Evolutionary conservation across 2,113 vertebrate species (phyloP).

Genomic region (Diadophis punctatus): DNA sequence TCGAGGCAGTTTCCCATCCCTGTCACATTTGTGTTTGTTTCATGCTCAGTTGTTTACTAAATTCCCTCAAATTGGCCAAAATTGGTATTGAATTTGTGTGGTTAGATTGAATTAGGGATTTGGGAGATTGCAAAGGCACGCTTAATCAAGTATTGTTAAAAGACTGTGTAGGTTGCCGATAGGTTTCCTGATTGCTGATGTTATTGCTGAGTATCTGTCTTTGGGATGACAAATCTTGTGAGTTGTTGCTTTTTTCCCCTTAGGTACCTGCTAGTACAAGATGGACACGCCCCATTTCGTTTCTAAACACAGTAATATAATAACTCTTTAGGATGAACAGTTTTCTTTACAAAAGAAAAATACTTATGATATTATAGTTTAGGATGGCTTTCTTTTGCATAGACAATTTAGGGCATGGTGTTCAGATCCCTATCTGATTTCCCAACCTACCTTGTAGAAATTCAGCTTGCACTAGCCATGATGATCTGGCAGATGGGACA

Average conservation of each 20-base stretch:
- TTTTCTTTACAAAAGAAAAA: neutral
- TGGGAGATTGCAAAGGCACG: neutral
- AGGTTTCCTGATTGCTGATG: neutral
- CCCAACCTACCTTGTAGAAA: neutral
- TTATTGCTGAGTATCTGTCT: neutral
- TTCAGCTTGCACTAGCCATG: neutral
- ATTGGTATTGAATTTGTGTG: conserved; percentile 18
- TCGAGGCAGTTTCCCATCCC: neutral
- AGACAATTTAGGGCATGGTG: neutral
- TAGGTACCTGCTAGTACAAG: neutral
- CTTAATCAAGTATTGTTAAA: conserved; percentile 14
- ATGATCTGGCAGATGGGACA: neutral
- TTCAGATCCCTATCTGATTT: neutral
- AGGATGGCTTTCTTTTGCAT: neutral
- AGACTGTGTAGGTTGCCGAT: neutral
- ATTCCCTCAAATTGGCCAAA: conserved; percentile 10
- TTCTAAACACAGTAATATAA: neutral
- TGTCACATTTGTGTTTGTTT: neutral
- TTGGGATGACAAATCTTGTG: neutral
- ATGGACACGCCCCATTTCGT: neutral
- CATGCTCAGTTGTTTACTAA: neutral
- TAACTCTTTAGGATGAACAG: neutral
- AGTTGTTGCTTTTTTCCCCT: neutral
- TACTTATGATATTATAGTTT: neutral
- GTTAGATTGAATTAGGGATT: conserved; percentile 11